phyloP scores from a whole-genome alignment of 2,797 vertebrate species.

The Enteromius afrohamiltoni region DNA sequence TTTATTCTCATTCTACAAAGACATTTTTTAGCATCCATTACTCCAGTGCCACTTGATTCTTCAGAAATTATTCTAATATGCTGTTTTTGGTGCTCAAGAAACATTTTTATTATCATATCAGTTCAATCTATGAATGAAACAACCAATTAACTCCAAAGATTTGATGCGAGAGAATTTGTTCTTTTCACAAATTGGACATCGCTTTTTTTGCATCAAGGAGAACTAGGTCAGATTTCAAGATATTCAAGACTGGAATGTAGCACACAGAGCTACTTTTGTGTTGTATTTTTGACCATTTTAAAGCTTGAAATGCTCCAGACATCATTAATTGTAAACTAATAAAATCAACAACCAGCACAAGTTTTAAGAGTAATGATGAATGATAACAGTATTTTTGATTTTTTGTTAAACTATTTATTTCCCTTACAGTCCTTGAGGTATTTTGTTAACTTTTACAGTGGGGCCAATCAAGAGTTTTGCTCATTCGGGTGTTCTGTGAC shows the following conservation, averaged over 20 bases:
- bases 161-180: background rate
- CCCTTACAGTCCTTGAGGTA: background rate
- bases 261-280: background rate
- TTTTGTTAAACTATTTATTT: background rate
- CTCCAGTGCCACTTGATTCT: background rate
- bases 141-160: background rate
- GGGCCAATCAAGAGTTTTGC: slow-evolving; percentile 14
- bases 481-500: slow-evolving; percentile 14
- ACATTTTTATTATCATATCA: background rate
- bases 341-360: background rate
- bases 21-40: background rate
- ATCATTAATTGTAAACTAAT: background rate
- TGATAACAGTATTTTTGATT: background rate
- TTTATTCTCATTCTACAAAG: background rate
- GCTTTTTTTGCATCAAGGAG: background rate
- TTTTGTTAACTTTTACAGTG: slow-evolving; percentile 1
- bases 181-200: slow-evolving; percentile 6
- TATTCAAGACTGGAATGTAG: background rate
- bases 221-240: slow-evolving; percentile 2
- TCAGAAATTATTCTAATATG: background rate
- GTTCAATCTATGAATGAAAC: background rate
- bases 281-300: background rate
- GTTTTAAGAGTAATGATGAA: background rate
- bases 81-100: background rate
- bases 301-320: background rate